Evolutionary conservation across 2,888 invertebrate genomes (phyloP), one percentile per base, ranked within the genome.

Genomic region (Drosophila macrospina): DNA sequence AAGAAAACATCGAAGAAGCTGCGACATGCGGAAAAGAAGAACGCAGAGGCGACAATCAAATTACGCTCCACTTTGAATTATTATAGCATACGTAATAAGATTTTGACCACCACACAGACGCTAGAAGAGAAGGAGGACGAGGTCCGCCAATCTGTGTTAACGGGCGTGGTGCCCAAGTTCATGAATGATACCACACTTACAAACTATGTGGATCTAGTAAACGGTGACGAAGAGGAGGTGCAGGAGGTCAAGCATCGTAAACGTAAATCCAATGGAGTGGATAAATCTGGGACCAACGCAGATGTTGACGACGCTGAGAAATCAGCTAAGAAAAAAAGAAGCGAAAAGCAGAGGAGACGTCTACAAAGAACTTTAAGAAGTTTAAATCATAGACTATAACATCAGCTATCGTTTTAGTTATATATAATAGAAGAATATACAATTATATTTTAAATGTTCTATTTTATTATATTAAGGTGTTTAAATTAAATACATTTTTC

Each of bases 61-160:
- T 8, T 67, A 6, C 32, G 54, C 0, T 16, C 16, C 8, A 50
- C 47, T 0, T 61, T 39, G 0, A 82, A 83, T 20, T 89, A 57
- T 36, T 89, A 89, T 13, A 47, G 37, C 7, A 65, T 88, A 5
- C 82, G 82, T 4, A 60, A 36, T 4, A 50, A 55, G 16, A 13
- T 89, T 16, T 3, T 69, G 30, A 11, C 15, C 16, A 54, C 7
- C 7, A 61, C 67, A 4, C 63, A 78, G 51, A 89, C 83, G 0
- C 57, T 89, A 30, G n/a, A 47, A 4, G 57, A 84, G 15, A 83
- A 83, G 57, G 83, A 83, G 30, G 15, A 39, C 15, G 79, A 71
- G 24, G 67, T 87, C 5, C 64, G 89, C 0, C 75, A 85, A 8
- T 87, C 89, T 2, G 83, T 87, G 26, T 5, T 83, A 5, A 89